A percentile compares a stretch with the other conserved stretches of the same genome.
phyloP scores from a whole-genome alignment of 2,113 vertebrate genomes.

The Syngnathus floridae region DNA sequence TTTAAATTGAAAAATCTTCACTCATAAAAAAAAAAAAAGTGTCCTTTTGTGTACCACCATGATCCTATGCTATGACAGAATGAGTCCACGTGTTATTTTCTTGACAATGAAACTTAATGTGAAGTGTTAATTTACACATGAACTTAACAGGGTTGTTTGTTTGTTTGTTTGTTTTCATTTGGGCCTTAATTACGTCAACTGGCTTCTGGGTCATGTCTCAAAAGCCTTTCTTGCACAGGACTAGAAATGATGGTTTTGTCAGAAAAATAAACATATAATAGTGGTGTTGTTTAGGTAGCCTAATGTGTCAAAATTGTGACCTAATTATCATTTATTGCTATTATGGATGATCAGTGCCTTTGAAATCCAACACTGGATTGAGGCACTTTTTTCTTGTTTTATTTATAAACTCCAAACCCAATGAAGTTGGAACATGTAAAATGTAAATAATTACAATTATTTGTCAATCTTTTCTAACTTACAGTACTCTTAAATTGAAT shows the following conservation, averaged over 20 bases:
- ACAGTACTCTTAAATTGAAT: no score
- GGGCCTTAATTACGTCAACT: conserved; percentile 25
- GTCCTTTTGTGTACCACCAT: conserved; percentile 52
- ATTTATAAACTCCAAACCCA: not conserved
- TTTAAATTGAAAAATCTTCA: conserved; percentile 55
- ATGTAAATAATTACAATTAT: no score
- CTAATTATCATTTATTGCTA: conserved; percentile 35
- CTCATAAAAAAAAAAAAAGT: conserved; percentile 49
- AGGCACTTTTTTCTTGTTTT: conserved; percentile 34
- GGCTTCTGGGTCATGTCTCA: conserved; percentile 18
- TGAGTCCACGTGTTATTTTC: conserved; percentile 19
- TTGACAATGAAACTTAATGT: conserved; percentile 28
- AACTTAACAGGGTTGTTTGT: conserved; percentile 17
- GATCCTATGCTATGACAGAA: conserved; percentile 29
- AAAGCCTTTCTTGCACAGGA: conserved; percentile 20
- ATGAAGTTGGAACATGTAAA: no score
- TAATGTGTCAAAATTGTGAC: conserved; percentile 23
- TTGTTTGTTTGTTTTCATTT: conserved; percentile 16
- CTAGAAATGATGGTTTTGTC: conserved; percentile 24
- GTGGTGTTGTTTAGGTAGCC: conserved; percentile 22
- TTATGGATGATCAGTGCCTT: conserved; percentile 41
- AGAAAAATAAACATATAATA: conserved; percentile 20
- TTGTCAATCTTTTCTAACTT: no score
- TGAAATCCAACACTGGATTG: conserved; percentile 56
- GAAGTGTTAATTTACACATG: conserved; percentile 25